A percentile compares a stretch with the other conserved stretches of the same genome.
Conservation (phyloP, 92 coral and sea anemone species). For the Umimayanthus chanpuru region DNA sequence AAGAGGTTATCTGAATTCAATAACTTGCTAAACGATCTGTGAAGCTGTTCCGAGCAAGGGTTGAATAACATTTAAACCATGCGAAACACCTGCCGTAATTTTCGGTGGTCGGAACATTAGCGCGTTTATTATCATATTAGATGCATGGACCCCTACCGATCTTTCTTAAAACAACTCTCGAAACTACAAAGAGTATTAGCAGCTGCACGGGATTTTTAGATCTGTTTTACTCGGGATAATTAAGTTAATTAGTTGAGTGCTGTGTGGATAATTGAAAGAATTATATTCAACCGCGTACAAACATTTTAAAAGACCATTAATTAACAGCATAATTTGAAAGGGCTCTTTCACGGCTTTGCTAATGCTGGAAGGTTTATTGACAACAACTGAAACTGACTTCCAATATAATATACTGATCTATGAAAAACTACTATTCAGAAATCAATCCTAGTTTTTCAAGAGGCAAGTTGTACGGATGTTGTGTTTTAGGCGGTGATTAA, state of each 20-base stretch:
- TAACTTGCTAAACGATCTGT: too few species aligned
- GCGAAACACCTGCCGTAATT: constrained; percentile 7
- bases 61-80: background rate
- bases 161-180: background rate
- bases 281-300: background rate
- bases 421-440: background rate
- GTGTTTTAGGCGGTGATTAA: too few species aligned
- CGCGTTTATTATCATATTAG: background rate
- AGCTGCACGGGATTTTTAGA: background rate
- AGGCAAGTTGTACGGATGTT: too few species aligned
- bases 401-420: too few species aligned
- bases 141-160: background rate
- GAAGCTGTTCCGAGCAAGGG: too few species aligned
- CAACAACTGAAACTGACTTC: too few species aligned
- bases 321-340: background rate
- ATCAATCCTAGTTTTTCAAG: background rate
- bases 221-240: background rate
- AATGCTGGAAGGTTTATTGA: too few species aligned
- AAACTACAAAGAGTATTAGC: background rate
- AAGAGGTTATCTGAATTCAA: too few species aligned
- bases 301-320: too few species aligned
- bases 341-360: background rate
- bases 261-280: background rate
- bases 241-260: background rate
- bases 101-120: background rate